These are phyloP conservation scores for Andrena praecox DNA, from an alignment of 2,888 invertebrate species.

Conservation along the genomic window DNA sequence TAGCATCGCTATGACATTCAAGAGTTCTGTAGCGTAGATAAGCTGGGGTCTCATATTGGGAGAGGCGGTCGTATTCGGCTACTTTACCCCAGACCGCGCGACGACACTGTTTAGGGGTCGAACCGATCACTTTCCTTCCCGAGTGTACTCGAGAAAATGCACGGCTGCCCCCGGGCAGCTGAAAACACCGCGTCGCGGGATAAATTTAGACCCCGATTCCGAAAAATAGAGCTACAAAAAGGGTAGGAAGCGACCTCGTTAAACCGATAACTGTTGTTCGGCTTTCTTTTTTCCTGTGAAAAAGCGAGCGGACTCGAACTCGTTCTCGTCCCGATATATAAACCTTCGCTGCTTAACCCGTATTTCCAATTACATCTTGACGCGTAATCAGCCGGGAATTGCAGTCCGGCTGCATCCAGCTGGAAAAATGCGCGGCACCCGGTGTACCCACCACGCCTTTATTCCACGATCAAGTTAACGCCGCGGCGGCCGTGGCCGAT, in stretches of 20 bases:
- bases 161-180: not conserved
- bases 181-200: not conserved
- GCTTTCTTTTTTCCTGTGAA: slow-evolving; percentile 45
- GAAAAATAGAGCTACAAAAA: slow-evolving; percentile 28
- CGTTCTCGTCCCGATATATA: slow-evolving; percentile 55
- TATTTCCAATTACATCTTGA: slow-evolving; percentile 62
- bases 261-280: slow-evolving; percentile 58
- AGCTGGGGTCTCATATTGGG: too few species aligned
- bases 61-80: too few species aligned
- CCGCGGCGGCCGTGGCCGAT: slow-evolving; percentile 9
- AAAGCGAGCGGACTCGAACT: slow-evolving; percentile 45
- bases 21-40: too few species aligned
- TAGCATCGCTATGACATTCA: too few species aligned
- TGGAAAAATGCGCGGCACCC: slow-evolving; percentile 41
- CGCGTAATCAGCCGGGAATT: slow-evolving; percentile 48
- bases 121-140: slow-evolving; percentile 12
- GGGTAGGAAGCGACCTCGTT: slow-evolving; percentile 60
- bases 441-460: slow-evolving; percentile 52
- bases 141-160: not conserved
- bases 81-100: too few species aligned
- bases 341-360: slow-evolving; percentile 64
- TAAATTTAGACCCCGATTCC: slow-evolving; percentile 31
- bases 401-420: slow-evolving; percentile 46
- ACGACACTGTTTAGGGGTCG: not conserved
- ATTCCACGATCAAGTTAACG: slow-evolving; percentile 55